A percentile compares a stretch with the other conserved stretches of the same genome.
These are phyloP conservation scores for Mesocentrotus franciscanus DNA, from an alignment of 53 echinoderm and acorn worm species.

Conservation along the genomic window DNA sequence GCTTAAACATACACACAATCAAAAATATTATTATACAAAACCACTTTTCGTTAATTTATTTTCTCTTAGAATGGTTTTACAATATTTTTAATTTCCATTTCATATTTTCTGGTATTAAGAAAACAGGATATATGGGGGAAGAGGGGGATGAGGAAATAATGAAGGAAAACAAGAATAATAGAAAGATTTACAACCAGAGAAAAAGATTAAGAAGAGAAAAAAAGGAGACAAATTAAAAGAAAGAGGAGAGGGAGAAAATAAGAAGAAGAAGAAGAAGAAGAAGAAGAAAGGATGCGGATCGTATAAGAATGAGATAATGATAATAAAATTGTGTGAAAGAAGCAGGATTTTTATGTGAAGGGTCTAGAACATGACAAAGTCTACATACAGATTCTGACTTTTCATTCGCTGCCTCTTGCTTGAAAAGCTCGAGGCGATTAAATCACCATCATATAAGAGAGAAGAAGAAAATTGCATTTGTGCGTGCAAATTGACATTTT, in stretches of 20 bases:
- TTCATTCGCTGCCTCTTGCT: slow-evolving; percentile 14
- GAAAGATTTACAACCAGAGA: not conserved
- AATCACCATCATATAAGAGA: slow-evolving; percentile 51
- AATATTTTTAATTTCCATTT: too few relatives aligned
- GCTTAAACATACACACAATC: too few relatives aligned
- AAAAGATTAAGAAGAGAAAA: not conserved
- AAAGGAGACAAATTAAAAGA: not conserved
- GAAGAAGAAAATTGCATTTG: slow-evolving; percentile 54
- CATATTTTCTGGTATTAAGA: too few relatives aligned
- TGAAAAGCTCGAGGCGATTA: slow-evolving; percentile 26
- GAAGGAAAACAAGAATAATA: not conserved
- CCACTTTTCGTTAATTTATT: too few relatives aligned
- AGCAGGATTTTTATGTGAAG: not conserved
- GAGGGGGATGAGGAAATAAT: too few relatives aligned
- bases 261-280: not conserved
- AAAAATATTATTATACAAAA: too few relatives aligned
- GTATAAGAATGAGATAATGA: not conserved
- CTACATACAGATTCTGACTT: slow-evolving; percentile 13
- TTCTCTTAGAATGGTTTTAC: too few relatives aligned
- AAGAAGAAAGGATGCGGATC: not conserved
- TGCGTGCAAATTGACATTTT: slow-evolving; percentile 62
- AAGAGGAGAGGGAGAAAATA: not conserved
- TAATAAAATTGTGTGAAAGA: not conserved
- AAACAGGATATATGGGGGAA: too few relatives aligned
- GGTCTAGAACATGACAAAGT: not conserved